A percentile compares a stretch with the other conserved stretches of the same genome.
Evolutionary conservation across 2,113 vertebrate genomes (phyloP).

Genomic region (Menidia beryllina): DNA sequence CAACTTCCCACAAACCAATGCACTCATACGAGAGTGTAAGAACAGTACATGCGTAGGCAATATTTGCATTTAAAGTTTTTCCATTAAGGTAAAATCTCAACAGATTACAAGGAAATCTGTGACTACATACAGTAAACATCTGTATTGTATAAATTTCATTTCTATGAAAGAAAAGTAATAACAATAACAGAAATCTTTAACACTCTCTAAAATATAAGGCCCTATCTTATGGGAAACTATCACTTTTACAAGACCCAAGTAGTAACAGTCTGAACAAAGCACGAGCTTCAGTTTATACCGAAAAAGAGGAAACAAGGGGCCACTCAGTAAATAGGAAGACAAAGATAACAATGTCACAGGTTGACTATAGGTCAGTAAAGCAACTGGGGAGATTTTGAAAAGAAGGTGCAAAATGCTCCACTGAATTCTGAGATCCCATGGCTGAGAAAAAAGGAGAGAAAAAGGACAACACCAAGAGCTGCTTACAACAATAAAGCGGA

Average conservation of each 20-base stretch:
- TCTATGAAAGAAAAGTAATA: background rate
- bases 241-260: background rate
- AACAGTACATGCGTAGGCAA: too few species aligned
- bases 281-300: conserved; percentile 20
- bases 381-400: conserved; percentile 5
- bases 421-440: conserved; percentile 5
- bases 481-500: conserved; percentile 50
- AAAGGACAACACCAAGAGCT: conserved; percentile 25
- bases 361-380: conserved; percentile 48
- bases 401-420: conserved; percentile 14
- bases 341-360: conserved; percentile 24
- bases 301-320: conserved; percentile 15
- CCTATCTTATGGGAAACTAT: background rate
- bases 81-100: too few species aligned
- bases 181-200: too few species aligned
- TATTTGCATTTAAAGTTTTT: too few species aligned
- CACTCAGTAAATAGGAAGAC: conserved; percentile 7
- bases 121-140: too few species aligned
- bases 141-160: too few species aligned
- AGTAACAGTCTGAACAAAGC: background rate
- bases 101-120: too few species aligned
- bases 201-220: background rate
- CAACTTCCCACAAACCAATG: too few species aligned
- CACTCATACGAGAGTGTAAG: too few species aligned
- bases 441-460: conserved; percentile 30